Evolutionary conservation across 2,113 vertebrate species (phyloP).

Genomic region (Sinocyclocheilus grahami): DNA sequence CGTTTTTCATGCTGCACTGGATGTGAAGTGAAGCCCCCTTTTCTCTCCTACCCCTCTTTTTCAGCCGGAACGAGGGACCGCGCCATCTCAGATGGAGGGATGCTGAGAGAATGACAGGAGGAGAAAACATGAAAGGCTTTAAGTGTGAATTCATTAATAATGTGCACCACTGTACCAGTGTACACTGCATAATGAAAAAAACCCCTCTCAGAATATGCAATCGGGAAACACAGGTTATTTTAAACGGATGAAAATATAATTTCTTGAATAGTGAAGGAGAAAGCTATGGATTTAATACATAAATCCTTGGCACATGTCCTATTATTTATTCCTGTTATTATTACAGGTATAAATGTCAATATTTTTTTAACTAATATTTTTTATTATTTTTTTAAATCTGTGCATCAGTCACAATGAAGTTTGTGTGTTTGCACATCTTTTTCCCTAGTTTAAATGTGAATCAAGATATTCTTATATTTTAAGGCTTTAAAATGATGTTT

Average conservation of each 20-base stretch:
- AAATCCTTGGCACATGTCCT: background rate
- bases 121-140: constrained; percentile 57
- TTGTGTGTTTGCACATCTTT: no score
- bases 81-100: constrained; percentile 50
- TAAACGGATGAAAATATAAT: background rate
- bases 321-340: no score
- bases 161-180: constrained; percentile 44
- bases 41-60: constrained; percentile 38
- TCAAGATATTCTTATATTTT: background rate
- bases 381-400: no score
- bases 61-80: constrained; percentile 42
- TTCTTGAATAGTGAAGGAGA: no score
- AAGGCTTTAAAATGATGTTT: no score
- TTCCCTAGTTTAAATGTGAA: background rate
- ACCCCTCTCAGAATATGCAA: constrained; percentile 31
- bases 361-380: no score
- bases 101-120: constrained; percentile 60
- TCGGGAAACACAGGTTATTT: background rate
- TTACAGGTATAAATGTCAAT: no score
- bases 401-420: no score
- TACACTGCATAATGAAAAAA: constrained; percentile 28
- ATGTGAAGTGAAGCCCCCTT: constrained; percentile 46
- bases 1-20: constrained; percentile 51
- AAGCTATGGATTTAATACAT: background rate
- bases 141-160: constrained; percentile 60